Percentiles rank a stretch among this genome's conserved stretches.
phyloP scores from a whole-genome alignment of 2,888 invertebrate species.

The Griposia aprilina region DNA sequence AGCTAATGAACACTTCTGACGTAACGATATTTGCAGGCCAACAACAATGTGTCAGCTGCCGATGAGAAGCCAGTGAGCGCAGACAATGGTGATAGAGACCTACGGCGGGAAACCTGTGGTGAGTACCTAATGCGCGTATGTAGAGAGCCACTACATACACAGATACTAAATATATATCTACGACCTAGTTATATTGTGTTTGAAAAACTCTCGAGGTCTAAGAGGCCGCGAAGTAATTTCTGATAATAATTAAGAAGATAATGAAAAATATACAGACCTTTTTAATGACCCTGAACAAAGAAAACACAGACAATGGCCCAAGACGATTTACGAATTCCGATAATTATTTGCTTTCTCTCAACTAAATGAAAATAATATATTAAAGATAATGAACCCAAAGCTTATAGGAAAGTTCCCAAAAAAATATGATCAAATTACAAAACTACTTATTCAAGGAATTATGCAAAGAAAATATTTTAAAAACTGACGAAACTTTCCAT shows the following conservation, averaged over 20 bases:
- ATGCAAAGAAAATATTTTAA: slow-evolving; percentile 41
- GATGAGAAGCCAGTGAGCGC: slow-evolving; percentile 73
- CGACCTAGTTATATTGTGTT: not conserved
- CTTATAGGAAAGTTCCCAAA: slow-evolving; percentile 15
- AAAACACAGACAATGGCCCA: slow-evolving; percentile 38
- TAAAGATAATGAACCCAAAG: slow-evolving; percentile 25
- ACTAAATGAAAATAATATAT: slow-evolving; percentile 21
- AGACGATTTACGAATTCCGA: not conserved
- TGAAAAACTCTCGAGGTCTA: not conserved
- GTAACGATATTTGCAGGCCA: slow-evolving; percentile 76
- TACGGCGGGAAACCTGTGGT: slow-evolving; percentile 83
- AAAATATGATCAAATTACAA: slow-evolving; percentile 40
- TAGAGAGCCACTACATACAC: not conserved
- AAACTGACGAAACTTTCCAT: slow-evolving; percentile 37
- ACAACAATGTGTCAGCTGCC: slow-evolving; percentile 72
- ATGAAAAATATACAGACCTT: slow-evolving; percentile 32
- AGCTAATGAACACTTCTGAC: slow-evolving; percentile 47
- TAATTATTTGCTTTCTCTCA: slow-evolving; percentile 27
- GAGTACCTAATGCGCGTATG: slow-evolving; percentile 64
- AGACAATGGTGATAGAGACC: slow-evolving; percentile 80
- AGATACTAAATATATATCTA: not conserved
- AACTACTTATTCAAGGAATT: slow-evolving; percentile 49
- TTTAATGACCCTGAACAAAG: slow-evolving; percentile 34
- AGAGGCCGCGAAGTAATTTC: not conserved
- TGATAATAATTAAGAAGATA: slow-evolving; percentile 23